A percentile compares a stretch with the other conserved stretches of the same genome.
Evolutionary conservation across 2,113 vertebrate genomes (phyloP).

Genomic region (Serranochromis macrocephalus): DNA sequence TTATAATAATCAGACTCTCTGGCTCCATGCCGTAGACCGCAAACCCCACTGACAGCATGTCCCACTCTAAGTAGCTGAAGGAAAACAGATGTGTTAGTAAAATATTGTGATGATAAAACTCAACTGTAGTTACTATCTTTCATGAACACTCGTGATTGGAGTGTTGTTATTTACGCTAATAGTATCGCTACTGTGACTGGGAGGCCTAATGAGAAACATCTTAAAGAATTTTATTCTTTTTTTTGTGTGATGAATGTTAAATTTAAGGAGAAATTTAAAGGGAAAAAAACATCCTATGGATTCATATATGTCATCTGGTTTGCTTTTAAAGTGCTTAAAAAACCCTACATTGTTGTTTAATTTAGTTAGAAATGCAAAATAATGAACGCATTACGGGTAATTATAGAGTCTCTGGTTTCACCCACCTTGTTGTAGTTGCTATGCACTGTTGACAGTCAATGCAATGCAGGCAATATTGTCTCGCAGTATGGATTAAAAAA

Average conservation of each 20-base stretch:
- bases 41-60: neutral
- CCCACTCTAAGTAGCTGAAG: neutral
- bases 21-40: neutral
- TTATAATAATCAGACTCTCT: neutral
- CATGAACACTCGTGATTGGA: neutral
- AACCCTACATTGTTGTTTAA: neutral
- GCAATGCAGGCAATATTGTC: neutral
- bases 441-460: neutral
- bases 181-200: neutral
- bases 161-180: neutral
- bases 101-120: neutral
- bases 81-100: neutral
- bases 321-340: neutral
- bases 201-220: neutral
- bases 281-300: neutral
- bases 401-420: neutral
- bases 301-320: too few species aligned
- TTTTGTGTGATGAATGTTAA: neutral
- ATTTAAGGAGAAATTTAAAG: neutral
- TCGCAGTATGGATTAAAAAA: neutral
- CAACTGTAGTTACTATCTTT: neutral
- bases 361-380: neutral
- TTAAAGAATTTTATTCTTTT: too few species aligned
- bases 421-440: neutral
- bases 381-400: accelerated